phyloP scores from a whole-genome alignment of 1,140 invertebrate genomes.

The Drosophila ercepeae region DNA sequence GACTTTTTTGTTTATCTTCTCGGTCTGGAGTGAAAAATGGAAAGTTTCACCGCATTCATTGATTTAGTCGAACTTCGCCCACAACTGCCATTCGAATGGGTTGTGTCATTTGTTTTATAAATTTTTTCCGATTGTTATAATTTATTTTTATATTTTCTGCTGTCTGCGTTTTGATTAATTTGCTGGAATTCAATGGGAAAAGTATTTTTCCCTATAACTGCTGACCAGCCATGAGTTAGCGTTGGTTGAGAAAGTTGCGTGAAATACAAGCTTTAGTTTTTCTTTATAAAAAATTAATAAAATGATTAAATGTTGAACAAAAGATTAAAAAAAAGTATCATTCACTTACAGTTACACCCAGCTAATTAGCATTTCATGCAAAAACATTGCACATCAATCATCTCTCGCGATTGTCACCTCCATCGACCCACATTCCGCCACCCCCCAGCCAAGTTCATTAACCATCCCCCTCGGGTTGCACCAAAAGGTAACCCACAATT shows the following conservation, averaged over 20 bases:
- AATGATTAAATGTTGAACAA: not conserved
- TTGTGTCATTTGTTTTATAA: slow-evolving; percentile 49
- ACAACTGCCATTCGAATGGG: slow-evolving; percentile 29
- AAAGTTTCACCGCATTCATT: slow-evolving; percentile 47
- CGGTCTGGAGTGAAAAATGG: slow-evolving; percentile 34
- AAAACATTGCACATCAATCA: slow-evolving; percentile 32
- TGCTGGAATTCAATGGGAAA: slow-evolving; percentile 21
- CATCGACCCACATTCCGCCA: slow-evolving; percentile 40
- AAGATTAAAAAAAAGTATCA: slow-evolving; percentile 17
- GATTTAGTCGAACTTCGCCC: slow-evolving; percentile 32
- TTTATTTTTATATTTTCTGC: slow-evolving; percentile 13
- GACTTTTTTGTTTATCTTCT: slow-evolving; percentile 39
- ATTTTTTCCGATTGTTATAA: slow-evolving; percentile 25
- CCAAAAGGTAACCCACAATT: slow-evolving; percentile 72
- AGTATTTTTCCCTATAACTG: slow-evolving; percentile 34
- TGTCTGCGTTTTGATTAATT: slow-evolving; percentile 44
- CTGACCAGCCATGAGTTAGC: slow-evolving; percentile 37
- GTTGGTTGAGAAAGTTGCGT: slow-evolving; percentile 28
- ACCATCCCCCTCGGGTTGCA: slow-evolving; percentile 38
- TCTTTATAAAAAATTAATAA: no score
- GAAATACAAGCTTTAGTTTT: no score
- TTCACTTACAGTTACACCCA: slow-evolving; percentile 16
- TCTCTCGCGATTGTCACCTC: slow-evolving; percentile 19
- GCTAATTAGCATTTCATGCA: slow-evolving; percentile 22
- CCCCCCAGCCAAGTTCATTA: slow-evolving; percentile 40